Evolutionary conservation across 2,797 vertebrate genomes (phyloP).

Genomic region (Tiaroga cobitis): DNA sequence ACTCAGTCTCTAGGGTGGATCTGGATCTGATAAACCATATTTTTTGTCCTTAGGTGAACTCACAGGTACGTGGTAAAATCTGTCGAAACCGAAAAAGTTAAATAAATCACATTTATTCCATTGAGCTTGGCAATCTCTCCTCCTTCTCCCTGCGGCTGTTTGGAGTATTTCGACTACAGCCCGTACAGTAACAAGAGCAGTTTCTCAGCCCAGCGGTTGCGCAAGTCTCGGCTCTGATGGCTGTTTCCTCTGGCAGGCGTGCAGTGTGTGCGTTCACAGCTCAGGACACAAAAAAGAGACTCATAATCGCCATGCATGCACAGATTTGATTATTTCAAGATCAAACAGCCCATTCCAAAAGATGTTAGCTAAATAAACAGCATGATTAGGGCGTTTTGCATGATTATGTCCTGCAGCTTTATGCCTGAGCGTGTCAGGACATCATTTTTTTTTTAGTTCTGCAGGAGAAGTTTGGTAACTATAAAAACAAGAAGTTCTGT

Average conservation of each 20-base stretch:
- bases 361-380: background rate
- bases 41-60: conserved; percentile 19
- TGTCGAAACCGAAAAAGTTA: background rate
- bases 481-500: conserved; percentile 19
- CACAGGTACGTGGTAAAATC: background rate
- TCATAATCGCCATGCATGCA: background rate
- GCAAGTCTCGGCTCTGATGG: conserved; percentile 16
- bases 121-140: background rate
- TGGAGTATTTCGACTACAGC: background rate
- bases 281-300: conserved; percentile 7
- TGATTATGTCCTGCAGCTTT: background rate
- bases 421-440: background rate
- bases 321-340: background rate
- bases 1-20: conserved; percentile 17
- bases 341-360: background rate
- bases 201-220: conserved; percentile 27
- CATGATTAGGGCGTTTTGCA: background rate
- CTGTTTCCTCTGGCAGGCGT: conserved; percentile 19
- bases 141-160: background rate
- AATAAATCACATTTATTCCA: background rate
- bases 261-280: background rate
- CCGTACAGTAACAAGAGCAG: conserved; percentile 8
- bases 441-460: background rate
- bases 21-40: background rate
- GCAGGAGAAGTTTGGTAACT: conserved; percentile 5